phyloP scores from a whole-genome alignment of 2,797 vertebrate species.

The Anolis apletophallus region DNA sequence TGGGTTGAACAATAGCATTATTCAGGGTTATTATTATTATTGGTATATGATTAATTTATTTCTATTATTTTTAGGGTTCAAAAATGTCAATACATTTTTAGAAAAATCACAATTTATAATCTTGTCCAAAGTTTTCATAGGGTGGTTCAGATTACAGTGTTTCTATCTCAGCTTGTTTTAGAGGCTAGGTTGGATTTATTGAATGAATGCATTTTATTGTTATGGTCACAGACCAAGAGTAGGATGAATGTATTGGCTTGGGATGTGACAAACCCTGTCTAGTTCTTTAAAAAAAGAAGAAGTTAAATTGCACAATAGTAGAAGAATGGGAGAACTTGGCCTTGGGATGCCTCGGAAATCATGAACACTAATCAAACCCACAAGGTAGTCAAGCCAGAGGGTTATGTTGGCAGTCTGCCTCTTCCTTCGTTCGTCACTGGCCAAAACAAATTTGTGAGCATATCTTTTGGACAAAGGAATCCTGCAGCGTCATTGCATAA shows the following conservation, averaged over 20 bases:
- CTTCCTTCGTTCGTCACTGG: not conserved
- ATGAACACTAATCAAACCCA: not conserved
- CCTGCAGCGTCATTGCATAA: not conserved
- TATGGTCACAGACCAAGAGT: too few species aligned
- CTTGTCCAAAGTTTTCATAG: not conserved
- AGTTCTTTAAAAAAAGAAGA: not conserved
- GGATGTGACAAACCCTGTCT: not conserved
- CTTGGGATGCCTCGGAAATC: not conserved
- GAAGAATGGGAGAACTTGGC: not conserved
- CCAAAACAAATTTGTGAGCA: constrained; percentile 12
- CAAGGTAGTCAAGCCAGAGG: not conserved
- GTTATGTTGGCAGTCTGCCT: constrained; percentile 1
- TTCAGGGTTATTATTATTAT: not conserved
- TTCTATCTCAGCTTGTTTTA: not conserved
- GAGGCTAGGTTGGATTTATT: not conserved
- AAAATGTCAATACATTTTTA: not conserved
- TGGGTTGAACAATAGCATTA: not conserved
- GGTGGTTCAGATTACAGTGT: not conserved
- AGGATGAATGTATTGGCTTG: not conserved
- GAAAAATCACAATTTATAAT: not conserved
- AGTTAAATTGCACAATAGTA: not conserved
- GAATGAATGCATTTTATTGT: too few species aligned
- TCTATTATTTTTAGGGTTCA: not conserved
- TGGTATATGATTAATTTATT: not conserved
- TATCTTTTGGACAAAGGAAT: accelerated